Evolutionary conservation across 2,797 vertebrate genomes (phyloP).

Genomic region (Melanotaenia parkinsoni): DNA sequence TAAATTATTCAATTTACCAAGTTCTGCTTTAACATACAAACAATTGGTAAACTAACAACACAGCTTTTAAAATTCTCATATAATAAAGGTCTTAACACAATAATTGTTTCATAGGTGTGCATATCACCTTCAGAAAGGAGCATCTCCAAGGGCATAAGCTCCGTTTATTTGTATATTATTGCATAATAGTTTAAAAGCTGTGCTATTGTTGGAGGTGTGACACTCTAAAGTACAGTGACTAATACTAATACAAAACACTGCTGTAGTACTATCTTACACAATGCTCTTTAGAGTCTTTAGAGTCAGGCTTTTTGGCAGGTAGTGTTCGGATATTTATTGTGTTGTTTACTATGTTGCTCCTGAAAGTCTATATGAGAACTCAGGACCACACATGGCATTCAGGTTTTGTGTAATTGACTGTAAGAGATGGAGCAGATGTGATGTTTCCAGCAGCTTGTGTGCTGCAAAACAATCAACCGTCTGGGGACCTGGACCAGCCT

Average conservation of each 20-base stretch:
- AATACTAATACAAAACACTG: constrained; percentile 11
- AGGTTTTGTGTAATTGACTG: background rate
- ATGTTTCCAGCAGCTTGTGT: constrained; percentile 26
- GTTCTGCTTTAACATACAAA: background rate
- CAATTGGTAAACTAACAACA: background rate
- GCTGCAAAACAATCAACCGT: constrained; percentile 32
- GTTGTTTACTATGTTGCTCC: background rate
- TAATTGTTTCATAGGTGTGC: background rate
- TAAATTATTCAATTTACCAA: background rate
- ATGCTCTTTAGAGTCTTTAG: background rate
- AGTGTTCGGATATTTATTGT: background rate
- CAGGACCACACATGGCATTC: background rate
- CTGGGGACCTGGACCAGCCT: constrained; percentile 34
- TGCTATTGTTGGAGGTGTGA: constrained; percentile 12
- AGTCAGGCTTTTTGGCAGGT: background rate
- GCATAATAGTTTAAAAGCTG: constrained; percentile 10
- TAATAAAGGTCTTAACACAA: background rate
- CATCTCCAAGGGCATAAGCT: background rate
- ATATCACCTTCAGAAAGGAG: background rate
- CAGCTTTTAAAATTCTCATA: background rate
- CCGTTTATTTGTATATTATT: background rate
- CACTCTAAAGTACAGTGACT: constrained; percentile 1
- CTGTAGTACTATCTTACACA: background rate
- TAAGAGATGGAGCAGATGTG: constrained; percentile 7
- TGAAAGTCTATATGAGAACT: background rate